Percentiles rank a stretch among this genome's conserved stretches.
Conservation (phyloP, 2,797 vertebrate species). For the Malacoraja senta region DNA sequence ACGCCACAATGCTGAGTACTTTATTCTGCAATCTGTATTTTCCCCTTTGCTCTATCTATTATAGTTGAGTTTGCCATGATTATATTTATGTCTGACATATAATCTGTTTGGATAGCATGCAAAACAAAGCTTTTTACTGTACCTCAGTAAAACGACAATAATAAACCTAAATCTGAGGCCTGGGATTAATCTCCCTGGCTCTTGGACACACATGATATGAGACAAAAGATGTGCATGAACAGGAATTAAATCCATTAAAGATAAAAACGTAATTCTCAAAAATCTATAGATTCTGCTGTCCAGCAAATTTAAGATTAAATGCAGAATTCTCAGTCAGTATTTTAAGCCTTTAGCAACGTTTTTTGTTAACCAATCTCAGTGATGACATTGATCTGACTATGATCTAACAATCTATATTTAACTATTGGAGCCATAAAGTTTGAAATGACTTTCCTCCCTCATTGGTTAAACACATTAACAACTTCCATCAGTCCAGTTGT, state of each 20-base stretch:
- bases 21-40: no score
- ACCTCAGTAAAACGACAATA: no score
- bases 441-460: neutral
- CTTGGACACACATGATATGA: neutral
- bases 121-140: no score
- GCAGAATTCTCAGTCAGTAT: neutral
- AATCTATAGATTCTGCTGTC: neutral
- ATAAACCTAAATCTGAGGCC: neutral
- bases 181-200: neutral
- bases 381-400: conserved; percentile 1
- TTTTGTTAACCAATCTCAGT: conserved; percentile 6
- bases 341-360: neutral
- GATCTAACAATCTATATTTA: conserved; percentile 19
- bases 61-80: no score
- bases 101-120: no score
- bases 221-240: neutral
- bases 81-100: no score
- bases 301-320: neutral
- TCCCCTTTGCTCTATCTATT: no score
- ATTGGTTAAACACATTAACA: neutral
- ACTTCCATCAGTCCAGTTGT: conserved; percentile 9
- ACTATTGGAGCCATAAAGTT: conserved; percentile 14
- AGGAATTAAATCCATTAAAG: neutral
- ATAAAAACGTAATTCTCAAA: neutral
- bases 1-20: no score